Percentiles rank a stretch among this genome's conserved stretches.
Evolutionary conservation across 2,888 invertebrate species (phyloP).

Genomic region (Agriotes lineatus): DNA sequence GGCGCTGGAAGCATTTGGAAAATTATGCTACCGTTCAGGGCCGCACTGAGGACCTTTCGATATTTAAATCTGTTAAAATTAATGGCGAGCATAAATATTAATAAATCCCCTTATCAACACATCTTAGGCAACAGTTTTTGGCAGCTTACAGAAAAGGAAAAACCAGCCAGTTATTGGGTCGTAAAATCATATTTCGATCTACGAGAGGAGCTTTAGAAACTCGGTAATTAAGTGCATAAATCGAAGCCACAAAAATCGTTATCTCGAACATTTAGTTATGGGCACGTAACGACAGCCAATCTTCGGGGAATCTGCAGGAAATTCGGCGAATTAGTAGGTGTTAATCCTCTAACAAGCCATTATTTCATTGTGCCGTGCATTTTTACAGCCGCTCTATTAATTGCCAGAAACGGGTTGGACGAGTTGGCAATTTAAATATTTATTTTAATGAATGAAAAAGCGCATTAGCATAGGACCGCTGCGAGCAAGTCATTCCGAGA

Average conservation of each 20-base stretch:
- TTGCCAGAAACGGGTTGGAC: constrained; percentile 4
- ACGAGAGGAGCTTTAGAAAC: too few relatives aligned
- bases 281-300: not conserved
- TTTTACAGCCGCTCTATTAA: constrained; percentile 1
- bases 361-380: constrained; percentile 15
- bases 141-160: too few relatives aligned
- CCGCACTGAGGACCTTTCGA: too few relatives aligned
- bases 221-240: too few relatives aligned
- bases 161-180: too few relatives aligned
- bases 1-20: too few relatives aligned
- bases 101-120: too few relatives aligned
- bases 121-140: too few relatives aligned
- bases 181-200: too few relatives aligned
- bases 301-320: constrained; percentile 8
- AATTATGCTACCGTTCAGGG: too few relatives aligned
- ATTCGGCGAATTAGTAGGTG: constrained; percentile 2
- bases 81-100: too few relatives aligned
- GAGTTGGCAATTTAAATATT: constrained; percentile 9
- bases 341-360: constrained; percentile 18
- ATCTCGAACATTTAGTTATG: constrained; percentile 1
- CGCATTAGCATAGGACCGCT: constrained; percentile 9
- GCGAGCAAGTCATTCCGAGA: not conserved
- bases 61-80: too few relatives aligned
- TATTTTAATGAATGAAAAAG: constrained; percentile 15
- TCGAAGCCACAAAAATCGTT: not conserved